Evolutionary conservation across 1,140 invertebrate species (phyloP), one percentile per base, ranked within the genome.

Genomic region (Aphaenogaster rudis): DNA sequence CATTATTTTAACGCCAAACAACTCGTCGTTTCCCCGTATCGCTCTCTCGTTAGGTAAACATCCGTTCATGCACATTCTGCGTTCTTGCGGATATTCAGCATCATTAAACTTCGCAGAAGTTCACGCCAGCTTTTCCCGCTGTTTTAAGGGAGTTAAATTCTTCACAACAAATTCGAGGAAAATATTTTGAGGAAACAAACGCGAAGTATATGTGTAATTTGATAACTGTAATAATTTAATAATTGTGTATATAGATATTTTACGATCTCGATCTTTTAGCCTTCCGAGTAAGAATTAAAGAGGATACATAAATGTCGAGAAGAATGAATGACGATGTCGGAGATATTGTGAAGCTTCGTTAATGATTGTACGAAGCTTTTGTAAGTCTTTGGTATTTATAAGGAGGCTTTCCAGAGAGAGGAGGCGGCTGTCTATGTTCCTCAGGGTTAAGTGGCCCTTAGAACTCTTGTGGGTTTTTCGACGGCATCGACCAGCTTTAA

Each of bases 381-480:
- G 15, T 33, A 74, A 61, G 21, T 42, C n/a, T 52, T 59, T 36
- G 13, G 1, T 81, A 42, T 61, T 50, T 82, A 21, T 48, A 42
- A 54, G 42, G 7, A 71, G 17, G 2, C 36, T 21, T 15, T 54
- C 8, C 17, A 48, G 33, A 50, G 15, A 33, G 42, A 54, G 13
- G 0, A 39, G 39, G 33, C 3, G 39, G 33, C 3, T n/a, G 5
- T 57, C 36, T 57, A 52, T 61, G 33, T 59, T 36, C 7, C 7
- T 74, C 69, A 63, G 54, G 52, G 45, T 84, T 74, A 84, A 84
- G 80, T 50, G 57, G 42, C 39, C 15, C 57, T 74, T 39, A 21
- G 69, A 74, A 5, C 42, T 61, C 52, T 84, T 13, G 69, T 42
- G 28, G 13, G 28, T 76, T 84, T 84, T 84, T 84, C 52, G 67